Evolutionary conservation across 2,797 vertebrate species (phyloP).

Genomic region (Cynopterus sphinx): DNA sequence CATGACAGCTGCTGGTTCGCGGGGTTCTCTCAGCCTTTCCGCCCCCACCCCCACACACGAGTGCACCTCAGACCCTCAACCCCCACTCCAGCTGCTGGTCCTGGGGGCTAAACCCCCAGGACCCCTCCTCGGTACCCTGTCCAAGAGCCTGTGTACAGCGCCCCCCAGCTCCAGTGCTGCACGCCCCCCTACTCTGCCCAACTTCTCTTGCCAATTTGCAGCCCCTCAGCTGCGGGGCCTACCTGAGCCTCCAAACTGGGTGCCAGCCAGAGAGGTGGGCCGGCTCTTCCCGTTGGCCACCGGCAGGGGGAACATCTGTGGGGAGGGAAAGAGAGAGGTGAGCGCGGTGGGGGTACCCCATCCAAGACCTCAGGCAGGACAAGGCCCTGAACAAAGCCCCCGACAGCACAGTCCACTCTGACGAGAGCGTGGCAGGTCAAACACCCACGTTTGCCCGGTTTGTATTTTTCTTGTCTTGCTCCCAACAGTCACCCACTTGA

Average conservation of each 20-base stretch:
- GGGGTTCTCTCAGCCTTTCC: neutral
- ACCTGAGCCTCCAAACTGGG: conserved; percentile 97
- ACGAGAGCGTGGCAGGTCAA: neutral
- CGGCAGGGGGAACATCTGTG: conserved; percentile 98
- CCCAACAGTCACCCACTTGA: accelerated
- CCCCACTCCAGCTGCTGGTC: neutral
- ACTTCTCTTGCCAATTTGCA: neutral
- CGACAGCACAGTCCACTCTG: neutral
- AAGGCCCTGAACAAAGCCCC: neutral
- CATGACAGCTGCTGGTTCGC: no score
- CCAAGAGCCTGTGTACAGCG: neutral
- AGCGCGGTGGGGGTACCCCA: neutral
- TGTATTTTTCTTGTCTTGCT: neutral
- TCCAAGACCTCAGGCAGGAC: accelerated
- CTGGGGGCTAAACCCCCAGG: neutral
- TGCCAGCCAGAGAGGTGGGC: conserved; percentile 94
- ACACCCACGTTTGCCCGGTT: neutral
- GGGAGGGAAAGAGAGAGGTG: conserved; percentile 65
- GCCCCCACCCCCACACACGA: accelerated
- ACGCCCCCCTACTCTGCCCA: neutral
- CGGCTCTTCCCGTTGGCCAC: conserved; percentile 98
- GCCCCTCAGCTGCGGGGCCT: conserved; percentile 58
- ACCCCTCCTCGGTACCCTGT: neutral
- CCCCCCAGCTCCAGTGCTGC: neutral
- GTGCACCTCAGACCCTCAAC: neutral